These are phyloP conservation scores for Drosophila cognata DNA, from an alignment of 2,888 invertebrate genomes.

Conservation along the genomic window DNA sequence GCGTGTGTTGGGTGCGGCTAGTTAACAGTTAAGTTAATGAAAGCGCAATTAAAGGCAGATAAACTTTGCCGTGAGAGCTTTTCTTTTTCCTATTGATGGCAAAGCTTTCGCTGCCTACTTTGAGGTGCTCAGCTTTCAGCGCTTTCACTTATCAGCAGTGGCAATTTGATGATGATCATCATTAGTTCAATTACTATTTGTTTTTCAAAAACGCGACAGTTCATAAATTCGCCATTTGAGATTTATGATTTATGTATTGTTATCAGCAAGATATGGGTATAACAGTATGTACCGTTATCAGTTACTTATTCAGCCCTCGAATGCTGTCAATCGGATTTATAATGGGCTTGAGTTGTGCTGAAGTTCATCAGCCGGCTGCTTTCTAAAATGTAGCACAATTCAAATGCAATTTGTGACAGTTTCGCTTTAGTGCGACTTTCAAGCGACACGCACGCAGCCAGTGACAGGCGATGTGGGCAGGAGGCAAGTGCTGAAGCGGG, in stretches of 20 bases:
- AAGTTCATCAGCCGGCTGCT: background rate
- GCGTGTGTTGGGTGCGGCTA: background rate
- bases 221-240: background rate
- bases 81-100: background rate
- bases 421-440: slow-evolving; percentile 62
- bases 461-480: background rate
- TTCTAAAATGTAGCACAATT: slow-evolving; percentile 54
- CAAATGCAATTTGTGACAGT: slow-evolving; percentile 74
- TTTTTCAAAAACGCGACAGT: slow-evolving; percentile 17
- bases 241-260: slow-evolving; percentile 16
- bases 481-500: no score
- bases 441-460: slow-evolving; percentile 53
- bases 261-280: background rate
- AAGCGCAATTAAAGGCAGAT: slow-evolving; percentile 38
- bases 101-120: slow-evolving; percentile 39
- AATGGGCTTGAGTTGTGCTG: slow-evolving; percentile 4
- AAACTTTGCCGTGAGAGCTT: slow-evolving; percentile 31
- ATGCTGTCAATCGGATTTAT: slow-evolving; percentile 17
- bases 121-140: slow-evolving; percentile 24
- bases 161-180: background rate
- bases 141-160: slow-evolving; percentile 18
- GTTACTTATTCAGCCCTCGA: background rate
- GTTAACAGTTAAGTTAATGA: slow-evolving; percentile 41
- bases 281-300: background rate
- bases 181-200: slow-evolving; percentile 19